A percentile compares a stretch with the other conserved stretches of the same genome.
phyloP scores from a whole-genome alignment of 2,113 vertebrate genomes.

The Lontra canadensis region DNA sequence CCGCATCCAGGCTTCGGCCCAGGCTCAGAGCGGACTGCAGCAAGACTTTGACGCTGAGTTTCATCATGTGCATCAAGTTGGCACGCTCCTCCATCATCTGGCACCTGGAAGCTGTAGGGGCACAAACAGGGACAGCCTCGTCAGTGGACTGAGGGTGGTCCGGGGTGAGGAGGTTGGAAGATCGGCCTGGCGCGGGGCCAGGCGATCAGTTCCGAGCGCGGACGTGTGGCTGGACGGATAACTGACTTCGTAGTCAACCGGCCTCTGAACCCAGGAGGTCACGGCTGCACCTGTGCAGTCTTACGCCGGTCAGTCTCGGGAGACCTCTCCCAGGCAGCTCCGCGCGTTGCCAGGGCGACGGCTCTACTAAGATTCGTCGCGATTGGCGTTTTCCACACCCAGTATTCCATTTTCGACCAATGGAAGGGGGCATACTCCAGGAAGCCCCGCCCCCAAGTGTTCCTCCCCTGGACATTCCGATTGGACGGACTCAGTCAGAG shows the following conservation, averaged over 20 bases:
- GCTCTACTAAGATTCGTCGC: neutral
- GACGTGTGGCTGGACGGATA: neutral
- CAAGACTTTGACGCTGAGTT: conserved; percentile 95
- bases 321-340: neutral
- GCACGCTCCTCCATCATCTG: conserved; percentile 92
- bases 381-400: neutral
- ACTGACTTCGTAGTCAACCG: neutral
- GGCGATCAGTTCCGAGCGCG: neutral
- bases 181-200: neutral
- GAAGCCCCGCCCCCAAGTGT: neutral
- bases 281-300: fast-evolving
- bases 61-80: conserved; percentile 98
- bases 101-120: conserved; percentile 79
- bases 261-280: neutral
- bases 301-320: fast-evolving
- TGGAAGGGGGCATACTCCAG: neutral
- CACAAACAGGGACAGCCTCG: neutral
- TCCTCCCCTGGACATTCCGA: neutral
- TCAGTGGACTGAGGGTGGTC: neutral
- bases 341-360: conserved; percentile 69
- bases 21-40: conserved; percentile 97
- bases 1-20: conserved; percentile 94
- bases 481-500: neutral
- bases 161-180: neutral
- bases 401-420: neutral